Evolutionary conservation across 2,113 vertebrate genomes (phyloP).

Genomic region (Petromus typicus): DNA sequence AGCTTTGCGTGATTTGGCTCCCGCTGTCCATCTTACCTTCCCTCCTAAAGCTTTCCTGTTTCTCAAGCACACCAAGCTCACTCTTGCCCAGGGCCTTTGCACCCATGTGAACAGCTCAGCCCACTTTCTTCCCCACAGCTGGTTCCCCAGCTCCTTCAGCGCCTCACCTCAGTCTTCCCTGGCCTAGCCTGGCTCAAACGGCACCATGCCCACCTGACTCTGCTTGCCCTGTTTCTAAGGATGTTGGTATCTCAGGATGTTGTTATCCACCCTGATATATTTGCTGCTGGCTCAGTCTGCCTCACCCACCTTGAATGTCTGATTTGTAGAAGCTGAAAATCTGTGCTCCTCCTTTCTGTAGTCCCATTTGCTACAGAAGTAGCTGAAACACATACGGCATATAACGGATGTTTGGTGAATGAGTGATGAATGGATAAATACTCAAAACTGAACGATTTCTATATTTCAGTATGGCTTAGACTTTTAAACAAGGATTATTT

Average conservation of each 20-base stretch:
- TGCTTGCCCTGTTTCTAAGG: neutral
- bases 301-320: neutral
- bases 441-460: neutral
- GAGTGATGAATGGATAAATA: neutral
- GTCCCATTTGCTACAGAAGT: neutral
- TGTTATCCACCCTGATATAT: neutral
- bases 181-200: neutral
- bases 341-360: neutral
- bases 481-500: neutral
- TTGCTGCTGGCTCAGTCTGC: neutral
- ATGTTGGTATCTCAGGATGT: neutral
- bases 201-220: no score
- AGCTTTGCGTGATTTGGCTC: neutral
- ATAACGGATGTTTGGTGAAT: conserved; percentile 23
- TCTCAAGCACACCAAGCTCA: neutral
- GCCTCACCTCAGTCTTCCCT: neutral
- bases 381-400: neutral
- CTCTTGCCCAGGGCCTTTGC: neutral
- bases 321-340: neutral
- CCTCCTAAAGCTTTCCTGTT: neutral
- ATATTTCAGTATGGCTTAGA: neutral
- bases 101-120: neutral
- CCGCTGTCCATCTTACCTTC: neutral
- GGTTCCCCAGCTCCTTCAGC: neutral
- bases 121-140: neutral